Evolutionary conservation across 2,888 invertebrate genomes (phyloP), one percentile per base, ranked within the genome.

Genomic region (Hirtodrosophila confusa): DNA sequence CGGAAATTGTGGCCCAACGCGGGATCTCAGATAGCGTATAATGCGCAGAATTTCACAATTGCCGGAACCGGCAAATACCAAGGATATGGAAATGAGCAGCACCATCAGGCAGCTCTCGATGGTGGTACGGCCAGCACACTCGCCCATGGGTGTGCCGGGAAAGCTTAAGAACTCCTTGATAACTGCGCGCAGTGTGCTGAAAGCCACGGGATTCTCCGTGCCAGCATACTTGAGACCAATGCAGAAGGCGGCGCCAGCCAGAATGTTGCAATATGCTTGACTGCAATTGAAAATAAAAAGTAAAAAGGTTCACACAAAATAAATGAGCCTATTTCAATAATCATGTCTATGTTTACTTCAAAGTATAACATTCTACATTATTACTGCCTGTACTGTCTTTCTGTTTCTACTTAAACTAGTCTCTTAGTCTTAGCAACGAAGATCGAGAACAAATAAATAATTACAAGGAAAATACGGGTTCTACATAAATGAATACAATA

Each of bases 21-120:
- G 93, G 49, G 95, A 94, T 53, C 98, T 94, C 78, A 99, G 93
- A 83, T 96, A 95, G 1, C 99, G 94, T 84, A 98, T 97, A 66
- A 97, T 92, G 36, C 98, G 94, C 89, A 99, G 92, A 69, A 96
- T 94, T 68, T 92, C 93, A 48, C 99, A 92, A 92, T 98, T 96
- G 0, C 99, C 99, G 3, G 98, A 98, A 0, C 99, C 99, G 4
- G 97, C 95, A 96, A 97, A 98, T n/a, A 98, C 95, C 94, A 96
- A 85, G 0, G 91, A 87, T 57, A 91, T 77, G 0, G 98, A 94
- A 8, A 98, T 91, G 51, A 98, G 92, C 50, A 97, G 94, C 0
- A 97, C 95, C 91, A 97, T 96, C 35, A 98, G 92, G 88, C 97
- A 97, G 10, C 96, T 95, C 92, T 98, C 98, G 12, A 98, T 94